These are phyloP conservation scores for Anguilla japonica DNA, from an alignment of 2,113 vertebrate genomes.

Conservation along the genomic window DNA sequence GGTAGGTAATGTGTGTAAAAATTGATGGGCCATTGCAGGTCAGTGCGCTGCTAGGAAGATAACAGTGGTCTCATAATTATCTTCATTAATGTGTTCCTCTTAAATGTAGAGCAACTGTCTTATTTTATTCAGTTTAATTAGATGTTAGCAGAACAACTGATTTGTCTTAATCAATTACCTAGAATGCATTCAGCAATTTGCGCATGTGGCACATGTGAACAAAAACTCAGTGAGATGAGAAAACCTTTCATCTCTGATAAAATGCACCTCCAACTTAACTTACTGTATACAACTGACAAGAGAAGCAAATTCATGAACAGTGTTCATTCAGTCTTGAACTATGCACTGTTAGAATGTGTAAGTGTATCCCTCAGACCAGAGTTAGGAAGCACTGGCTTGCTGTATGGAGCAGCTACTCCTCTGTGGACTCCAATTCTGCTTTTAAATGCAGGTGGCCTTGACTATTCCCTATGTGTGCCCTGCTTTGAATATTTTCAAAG, in stretches of 20 bases:
- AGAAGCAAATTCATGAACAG: not conserved
- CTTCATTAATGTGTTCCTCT: not conserved
- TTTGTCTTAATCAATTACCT: not conserved
- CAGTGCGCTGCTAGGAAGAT: not conserved
- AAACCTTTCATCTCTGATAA: not conserved
- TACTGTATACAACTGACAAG: not conserved
- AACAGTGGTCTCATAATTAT: not conserved
- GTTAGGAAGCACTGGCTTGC: not conserved
- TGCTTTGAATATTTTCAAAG: not conserved
- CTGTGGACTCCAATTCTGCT: not conserved
- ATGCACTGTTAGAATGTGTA: not conserved
- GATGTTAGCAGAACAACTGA: not conserved
- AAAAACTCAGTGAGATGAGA: not conserved
- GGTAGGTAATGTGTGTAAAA: not conserved
- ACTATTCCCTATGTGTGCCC: not conserved
- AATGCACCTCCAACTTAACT: not conserved
- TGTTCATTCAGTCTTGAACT: not conserved
- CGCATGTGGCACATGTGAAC: not conserved
- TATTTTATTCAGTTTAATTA: not conserved
- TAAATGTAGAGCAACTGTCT: conserved; percentile 3
- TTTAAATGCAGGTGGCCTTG: not conserved
- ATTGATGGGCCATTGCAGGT: not conserved
- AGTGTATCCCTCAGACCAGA: not conserved
- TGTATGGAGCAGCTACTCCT: not conserved
- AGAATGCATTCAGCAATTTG: not conserved